phyloP scores from a whole-genome alignment of 2,797 vertebrate species.

The Brachyalestes nurse region DNA sequence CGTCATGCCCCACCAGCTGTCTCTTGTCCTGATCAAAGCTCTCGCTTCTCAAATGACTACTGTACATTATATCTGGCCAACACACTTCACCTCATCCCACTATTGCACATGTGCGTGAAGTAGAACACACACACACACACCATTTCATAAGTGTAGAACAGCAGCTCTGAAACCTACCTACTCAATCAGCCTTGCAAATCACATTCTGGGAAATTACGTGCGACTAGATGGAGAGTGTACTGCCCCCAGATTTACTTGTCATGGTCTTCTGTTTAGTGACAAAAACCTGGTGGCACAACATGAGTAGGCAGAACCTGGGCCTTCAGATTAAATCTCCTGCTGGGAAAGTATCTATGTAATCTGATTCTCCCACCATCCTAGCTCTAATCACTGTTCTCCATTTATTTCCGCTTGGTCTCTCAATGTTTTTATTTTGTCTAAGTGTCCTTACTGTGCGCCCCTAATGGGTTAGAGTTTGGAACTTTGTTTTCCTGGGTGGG shows the following conservation, averaged over 20 bases:
- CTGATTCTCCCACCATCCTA: neutral
- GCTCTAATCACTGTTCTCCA: neutral
- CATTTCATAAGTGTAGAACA: too few relatives aligned
- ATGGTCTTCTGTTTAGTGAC: neutral
- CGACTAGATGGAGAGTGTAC: neutral
- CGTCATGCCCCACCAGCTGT: constrained; percentile 19
- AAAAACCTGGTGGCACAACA: neutral
- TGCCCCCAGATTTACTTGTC: neutral
- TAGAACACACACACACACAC: neutral
- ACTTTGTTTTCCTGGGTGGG: neutral
- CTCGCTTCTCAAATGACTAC: constrained; percentile 12
- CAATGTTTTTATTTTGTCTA: neutral
- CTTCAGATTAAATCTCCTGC: neutral
- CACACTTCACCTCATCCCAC: neutral
- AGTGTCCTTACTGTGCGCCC: neutral
- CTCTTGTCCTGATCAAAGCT: neutral
- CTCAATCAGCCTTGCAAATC: neutral
- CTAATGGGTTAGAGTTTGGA: neutral
- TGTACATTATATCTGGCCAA: constrained; percentile 22
- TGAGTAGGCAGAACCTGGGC: neutral
- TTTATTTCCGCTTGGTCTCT: neutral
- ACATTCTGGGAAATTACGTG: neutral
- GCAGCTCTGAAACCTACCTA: neutral
- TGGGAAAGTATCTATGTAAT: neutral
- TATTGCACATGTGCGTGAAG: neutral